Percentiles rank a stretch among this genome's conserved stretches.
Evolutionary conservation across 2,888 invertebrate genomes (phyloP).

Genomic region (Chouioia cunea): DNA sequence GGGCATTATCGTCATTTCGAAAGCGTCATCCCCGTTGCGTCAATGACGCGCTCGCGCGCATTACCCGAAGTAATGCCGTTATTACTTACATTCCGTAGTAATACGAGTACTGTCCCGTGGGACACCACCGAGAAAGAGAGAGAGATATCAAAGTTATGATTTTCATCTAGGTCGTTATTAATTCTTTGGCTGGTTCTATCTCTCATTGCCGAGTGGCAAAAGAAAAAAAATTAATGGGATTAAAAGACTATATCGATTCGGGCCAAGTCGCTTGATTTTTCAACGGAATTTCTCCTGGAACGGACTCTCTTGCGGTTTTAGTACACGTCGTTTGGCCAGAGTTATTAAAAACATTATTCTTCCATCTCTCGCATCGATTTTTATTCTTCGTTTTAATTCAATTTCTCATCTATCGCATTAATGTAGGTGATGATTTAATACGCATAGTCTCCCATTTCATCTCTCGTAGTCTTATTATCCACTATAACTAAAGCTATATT

Average conservation of each 20-base stretch:
- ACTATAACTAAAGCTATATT: too few relatives aligned
- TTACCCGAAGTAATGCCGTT: slow-evolving; percentile 47
- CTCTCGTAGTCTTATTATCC: too few relatives aligned
- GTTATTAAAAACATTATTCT: slow-evolving; percentile 40
- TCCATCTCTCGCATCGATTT: slow-evolving; percentile 27
- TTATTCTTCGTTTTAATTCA: slow-evolving; percentile 22
- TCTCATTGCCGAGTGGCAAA: background rate
- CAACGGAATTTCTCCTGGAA: background rate
- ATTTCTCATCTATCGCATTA: slow-evolving; percentile 7
- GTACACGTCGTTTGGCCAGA: background rate
- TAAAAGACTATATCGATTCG: slow-evolving; percentile 38
- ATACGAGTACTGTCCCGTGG: background rate
- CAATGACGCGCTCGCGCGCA: slow-evolving; percentile 22
- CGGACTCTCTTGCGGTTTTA: background rate
- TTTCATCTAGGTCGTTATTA: slow-evolving; percentile 35
- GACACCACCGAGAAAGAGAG: background rate
- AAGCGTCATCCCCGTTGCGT: slow-evolving; percentile 31
- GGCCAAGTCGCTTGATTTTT: slow-evolving; percentile 20
- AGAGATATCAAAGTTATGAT: slow-evolving; percentile 34
- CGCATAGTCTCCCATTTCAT: too few relatives aligned
- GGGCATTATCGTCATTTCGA: slow-evolving; percentile 44
- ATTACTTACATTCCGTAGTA: slow-evolving; percentile 43
- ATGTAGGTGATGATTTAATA: background rate
- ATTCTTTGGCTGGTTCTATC: slow-evolving; percentile 19
- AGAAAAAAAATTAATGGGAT: slow-evolving; percentile 29